phyloP scores from a whole-genome alignment of 2,888 invertebrate species.

The Nomada fabriciana region DNA sequence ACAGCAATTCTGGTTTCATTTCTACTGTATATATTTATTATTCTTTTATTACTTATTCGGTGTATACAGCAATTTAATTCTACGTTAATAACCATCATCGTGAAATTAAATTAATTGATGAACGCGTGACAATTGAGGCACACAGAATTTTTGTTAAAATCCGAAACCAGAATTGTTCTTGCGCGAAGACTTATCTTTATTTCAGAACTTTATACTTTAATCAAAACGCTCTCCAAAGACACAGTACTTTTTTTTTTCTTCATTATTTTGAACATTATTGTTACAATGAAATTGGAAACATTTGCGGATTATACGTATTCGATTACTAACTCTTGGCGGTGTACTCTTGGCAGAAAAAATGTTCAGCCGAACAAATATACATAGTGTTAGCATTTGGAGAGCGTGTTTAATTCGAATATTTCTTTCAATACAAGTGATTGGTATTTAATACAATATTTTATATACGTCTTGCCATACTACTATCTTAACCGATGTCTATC shows the following conservation, averaged over 20 bases:
- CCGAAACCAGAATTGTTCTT: constrained; percentile 57
- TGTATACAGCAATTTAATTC: background rate
- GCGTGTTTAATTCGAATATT: constrained; percentile 51
- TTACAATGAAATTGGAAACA: constrained; percentile 9
- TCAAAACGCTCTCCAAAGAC: constrained; percentile 63
- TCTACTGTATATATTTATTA: constrained; percentile 11
- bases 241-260: constrained; percentile 6
- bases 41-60: background rate
- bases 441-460: constrained; percentile 60
- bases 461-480: constrained; percentile 63
- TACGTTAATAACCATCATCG: background rate
- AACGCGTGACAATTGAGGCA: background rate
- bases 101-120: background rate
- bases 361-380: constrained; percentile 3
- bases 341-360: constrained; percentile 4
- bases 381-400: constrained; percentile 52
- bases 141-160: constrained; percentile 16
- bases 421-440: constrained; percentile 34
- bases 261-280: constrained; percentile 18
- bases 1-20: constrained; percentile 59
- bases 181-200: constrained; percentile 55
- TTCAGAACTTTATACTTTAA: constrained; percentile 50
- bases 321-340: background rate
- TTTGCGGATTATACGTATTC: background rate
- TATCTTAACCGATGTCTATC: constrained; percentile 63